Base-by-base conservation (phyloP, 2,888 invertebrate genomes). In the Tiliacea aurago region DNA sequence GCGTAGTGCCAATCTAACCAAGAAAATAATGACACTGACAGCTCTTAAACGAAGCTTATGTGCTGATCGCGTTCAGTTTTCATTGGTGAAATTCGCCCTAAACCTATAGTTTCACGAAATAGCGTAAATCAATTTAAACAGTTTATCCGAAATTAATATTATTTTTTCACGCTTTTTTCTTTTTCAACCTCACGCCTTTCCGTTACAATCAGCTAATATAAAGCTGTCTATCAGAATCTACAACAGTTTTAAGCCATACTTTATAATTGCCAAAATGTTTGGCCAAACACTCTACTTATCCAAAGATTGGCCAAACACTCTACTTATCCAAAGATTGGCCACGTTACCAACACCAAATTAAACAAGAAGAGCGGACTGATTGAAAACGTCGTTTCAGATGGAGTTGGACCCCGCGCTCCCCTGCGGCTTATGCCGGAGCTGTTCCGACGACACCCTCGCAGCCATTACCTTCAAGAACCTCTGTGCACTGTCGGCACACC, bases 301-400 rank as follows among this genome's bases (percentile, higher is more conserved):
- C 75, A 76, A 81, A 76, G 65, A 81, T 43, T 64, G 67, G 80
- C 37, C 45, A 65, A 69, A 55, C 15, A 76, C 55, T 67, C 56
- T 64, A 80, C 37, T 55, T 43, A 77, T 13, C 68, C 75, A 76
- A 81, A 76, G 65, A 81, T 43, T 64, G 67, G 80, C 37, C 86
- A 84, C 62, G 80, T 84, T 76, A 73, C 68, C 66, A 76, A 59
- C 53, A 53, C 65, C 61, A 69, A 82, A 53, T 45, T 76, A 78
- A 82, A 73, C 74, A 86, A 86, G 87, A 89, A 83, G 90, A 91
- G 90, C 92, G 90, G 93, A 90, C 91, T 95, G 94, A 95, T 91
- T 89, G 90, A 90, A 91, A 85, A 85, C 94, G 89, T 95, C 89
- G 91, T 96, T 96, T 94, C 95, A 96, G 95, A 91, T 96, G 87